Evolutionary conservation across 2,888 invertebrate genomes (phyloP).

Genomic region (Dryococelus australis): DNA sequence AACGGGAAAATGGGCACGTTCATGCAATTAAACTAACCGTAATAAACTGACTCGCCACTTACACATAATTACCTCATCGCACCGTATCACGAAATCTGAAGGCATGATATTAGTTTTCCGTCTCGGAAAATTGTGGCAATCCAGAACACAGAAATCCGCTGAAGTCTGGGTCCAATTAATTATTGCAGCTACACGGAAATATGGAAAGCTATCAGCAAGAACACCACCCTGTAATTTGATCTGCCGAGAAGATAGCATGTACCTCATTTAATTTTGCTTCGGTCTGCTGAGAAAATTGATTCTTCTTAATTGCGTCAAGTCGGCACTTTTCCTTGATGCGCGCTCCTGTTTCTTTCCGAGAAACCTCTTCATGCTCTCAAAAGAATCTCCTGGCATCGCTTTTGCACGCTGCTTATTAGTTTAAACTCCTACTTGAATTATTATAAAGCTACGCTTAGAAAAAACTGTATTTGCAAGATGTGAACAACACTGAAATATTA

Average conservation of each 20-base stretch:
- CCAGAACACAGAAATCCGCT: neutral
- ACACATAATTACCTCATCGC: no score
- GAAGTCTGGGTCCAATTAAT: neutral
- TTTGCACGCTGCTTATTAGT: no score
- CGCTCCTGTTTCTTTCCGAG: neutral
- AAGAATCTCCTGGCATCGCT: no score
- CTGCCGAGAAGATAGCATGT: neutral
- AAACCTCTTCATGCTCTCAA: no score
- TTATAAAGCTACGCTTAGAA: no score
- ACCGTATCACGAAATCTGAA: no score
- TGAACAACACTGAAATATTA: no score
- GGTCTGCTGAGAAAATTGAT: neutral
- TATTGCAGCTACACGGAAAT: neutral
- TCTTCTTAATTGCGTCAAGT: conserved; percentile 1
- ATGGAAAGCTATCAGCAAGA: neutral
- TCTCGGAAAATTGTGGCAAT: neutral
- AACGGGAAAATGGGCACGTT: no score
- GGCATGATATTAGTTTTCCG: neutral
- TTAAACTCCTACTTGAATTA: no score
- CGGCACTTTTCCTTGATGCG: neutral
- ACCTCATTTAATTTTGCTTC: neutral
- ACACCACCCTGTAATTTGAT: neutral
- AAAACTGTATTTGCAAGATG: no score
- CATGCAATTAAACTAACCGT: no score
- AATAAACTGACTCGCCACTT: no score